These are phyloP conservation scores for Mellilla xanthometata DNA, from an alignment of 2,888 invertebrate genomes.

Conservation along the genomic window DNA sequence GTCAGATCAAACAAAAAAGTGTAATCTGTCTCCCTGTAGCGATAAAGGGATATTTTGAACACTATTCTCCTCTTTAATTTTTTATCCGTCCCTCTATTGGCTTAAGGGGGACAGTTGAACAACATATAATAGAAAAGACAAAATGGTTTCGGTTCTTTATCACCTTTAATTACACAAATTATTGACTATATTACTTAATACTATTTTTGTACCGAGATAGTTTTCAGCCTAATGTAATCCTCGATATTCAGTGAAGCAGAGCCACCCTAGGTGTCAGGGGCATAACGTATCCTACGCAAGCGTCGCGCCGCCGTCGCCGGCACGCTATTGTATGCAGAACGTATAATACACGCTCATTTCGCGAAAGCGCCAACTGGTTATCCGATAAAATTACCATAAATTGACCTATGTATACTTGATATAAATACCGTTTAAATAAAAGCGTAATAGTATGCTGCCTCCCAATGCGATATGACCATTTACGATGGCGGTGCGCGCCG, in stretches of 20 bases:
- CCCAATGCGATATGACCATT: slow-evolving; percentile 8
- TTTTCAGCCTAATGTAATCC: no score
- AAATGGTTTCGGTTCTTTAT: no score
- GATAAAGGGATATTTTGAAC: no score
- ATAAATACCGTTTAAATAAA: slow-evolving; percentile 17
- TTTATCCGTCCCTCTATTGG: no score
- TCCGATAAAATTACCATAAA: slow-evolving; percentile 26
- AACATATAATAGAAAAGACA: no score
- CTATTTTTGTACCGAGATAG: no score
- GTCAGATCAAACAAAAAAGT: no score
- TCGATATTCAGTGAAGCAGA: not conserved
- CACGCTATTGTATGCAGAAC: slow-evolving; percentile 41
- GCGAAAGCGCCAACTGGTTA: slow-evolving; percentile 38
- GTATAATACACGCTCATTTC: slow-evolving; percentile 33
- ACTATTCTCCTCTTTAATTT: no score
- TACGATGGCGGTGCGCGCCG: not conserved
- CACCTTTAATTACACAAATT: no score
- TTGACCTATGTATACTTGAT: slow-evolving; percentile 8
- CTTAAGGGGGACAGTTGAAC: no score
- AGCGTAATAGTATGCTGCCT: not conserved
- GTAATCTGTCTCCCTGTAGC: no score
- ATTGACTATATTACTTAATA: no score
- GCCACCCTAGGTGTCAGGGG: slow-evolving; percentile 1
- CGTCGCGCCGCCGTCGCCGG: slow-evolving; percentile 13
- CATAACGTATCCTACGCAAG: slow-evolving; percentile 34